A percentile compares a stretch with the other conserved stretches of the same genome.
Evolutionary conservation across 2,113 vertebrate species (phyloP).

Genomic region (Oncorhynchus masou): DNA sequence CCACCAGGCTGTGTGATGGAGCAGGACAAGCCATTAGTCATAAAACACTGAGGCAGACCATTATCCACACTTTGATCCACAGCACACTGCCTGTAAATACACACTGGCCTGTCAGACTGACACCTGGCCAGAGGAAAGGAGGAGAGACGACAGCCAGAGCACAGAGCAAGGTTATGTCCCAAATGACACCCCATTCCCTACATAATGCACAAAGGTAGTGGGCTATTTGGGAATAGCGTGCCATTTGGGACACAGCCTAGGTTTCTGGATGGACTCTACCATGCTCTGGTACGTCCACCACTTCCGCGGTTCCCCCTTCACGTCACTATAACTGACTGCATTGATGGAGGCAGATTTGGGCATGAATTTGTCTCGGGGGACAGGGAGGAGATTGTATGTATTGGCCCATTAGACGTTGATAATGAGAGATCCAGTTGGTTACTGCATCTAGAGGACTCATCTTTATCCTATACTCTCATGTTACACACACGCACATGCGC

Average conservation of each 20-base stretch:
- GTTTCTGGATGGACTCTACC: neutral
- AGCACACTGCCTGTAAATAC: constrained; percentile 26
- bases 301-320: neutral
- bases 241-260: neutral
- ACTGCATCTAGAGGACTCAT: constrained; percentile 27
- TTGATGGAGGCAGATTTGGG: neutral
- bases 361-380: constrained; percentile 17
- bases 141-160: neutral
- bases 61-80: constrained; percentile 23
- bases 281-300: neutral
- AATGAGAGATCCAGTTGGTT: constrained; percentile 28
- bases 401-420: constrained; percentile 31
- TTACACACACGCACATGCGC: neutral
- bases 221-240: neutral
- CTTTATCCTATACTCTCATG: neutral
- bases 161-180: neutral
- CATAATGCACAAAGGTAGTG: neutral
- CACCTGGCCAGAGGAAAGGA: constrained; percentile 1
- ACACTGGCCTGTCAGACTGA: neutral
- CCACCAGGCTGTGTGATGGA: constrained; percentile 59
- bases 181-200: no score
- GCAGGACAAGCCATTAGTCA: constrained; percentile 61
- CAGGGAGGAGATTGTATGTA: constrained; percentile 19
- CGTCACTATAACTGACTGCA: neutral
- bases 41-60: constrained; percentile 57